These are phyloP conservation scores for Blastobasis lacticolella DNA, from an alignment of 2,888 invertebrate species.

Conservation along the genomic window DNA sequence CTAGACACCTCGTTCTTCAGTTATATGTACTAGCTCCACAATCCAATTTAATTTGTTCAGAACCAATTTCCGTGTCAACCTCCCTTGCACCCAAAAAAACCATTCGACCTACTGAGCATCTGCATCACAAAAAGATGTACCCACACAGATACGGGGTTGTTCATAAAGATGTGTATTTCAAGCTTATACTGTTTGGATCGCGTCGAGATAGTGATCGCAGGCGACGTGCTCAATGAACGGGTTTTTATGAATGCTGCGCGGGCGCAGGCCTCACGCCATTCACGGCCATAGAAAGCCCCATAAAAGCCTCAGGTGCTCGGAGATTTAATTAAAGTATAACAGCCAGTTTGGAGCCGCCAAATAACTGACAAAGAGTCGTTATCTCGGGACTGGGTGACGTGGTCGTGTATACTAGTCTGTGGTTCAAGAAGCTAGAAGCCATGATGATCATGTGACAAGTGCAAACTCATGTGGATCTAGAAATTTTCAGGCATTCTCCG, in stretches of 20 bases:
- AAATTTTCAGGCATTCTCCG: too few species aligned
- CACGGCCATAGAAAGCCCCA: background rate
- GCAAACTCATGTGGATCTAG: too few species aligned
- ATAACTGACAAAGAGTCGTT: conserved; percentile 13
- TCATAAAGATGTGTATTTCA: conserved; percentile 9
- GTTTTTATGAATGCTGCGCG: conserved; percentile 14
- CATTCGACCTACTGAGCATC: background rate
- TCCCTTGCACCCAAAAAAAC: too few species aligned
- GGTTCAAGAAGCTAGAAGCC: too few species aligned
- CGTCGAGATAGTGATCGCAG: conserved; percentile 13
- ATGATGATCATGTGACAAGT: too few species aligned
- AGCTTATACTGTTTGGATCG: conserved; percentile 1
- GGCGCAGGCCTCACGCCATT: conserved; percentile 11
- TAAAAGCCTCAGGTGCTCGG: conserved; percentile 2
- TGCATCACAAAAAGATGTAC: background rate
- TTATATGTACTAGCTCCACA: too few species aligned
- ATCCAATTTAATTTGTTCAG: too few species aligned
- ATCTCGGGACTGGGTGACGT: too few species aligned
- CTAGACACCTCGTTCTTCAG: too few species aligned
- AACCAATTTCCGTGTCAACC: too few species aligned
- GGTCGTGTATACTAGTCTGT: too few species aligned
- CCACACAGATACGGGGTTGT: background rate
- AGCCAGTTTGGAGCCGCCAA: conserved; percentile 9
- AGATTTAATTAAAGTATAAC: conserved; percentile 9
- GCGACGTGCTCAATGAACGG: background rate